phyloP scores from a whole-genome alignment of 2,888 invertebrate genomes.

The Notodonta dromedarius region DNA sequence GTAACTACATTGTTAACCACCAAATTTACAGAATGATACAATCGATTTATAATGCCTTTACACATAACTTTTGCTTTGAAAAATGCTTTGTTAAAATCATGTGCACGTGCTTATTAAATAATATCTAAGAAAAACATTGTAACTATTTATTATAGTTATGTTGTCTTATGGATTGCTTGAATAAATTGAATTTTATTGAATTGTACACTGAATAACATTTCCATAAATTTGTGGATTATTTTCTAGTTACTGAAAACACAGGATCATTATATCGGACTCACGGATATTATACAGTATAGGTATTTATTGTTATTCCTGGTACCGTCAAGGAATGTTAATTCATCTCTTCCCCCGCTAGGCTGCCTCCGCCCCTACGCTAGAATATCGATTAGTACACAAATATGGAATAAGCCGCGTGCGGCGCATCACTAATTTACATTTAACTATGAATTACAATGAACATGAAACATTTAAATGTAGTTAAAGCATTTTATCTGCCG shows the following conservation, averaged over 20 bases:
- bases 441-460: slow-evolving; percentile 69
- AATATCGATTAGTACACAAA: slow-evolving; percentile 57
- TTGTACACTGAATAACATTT: too few species aligned
- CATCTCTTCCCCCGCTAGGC: slow-evolving; percentile 30
- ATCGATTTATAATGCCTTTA: too few species aligned
- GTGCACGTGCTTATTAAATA: too few species aligned
- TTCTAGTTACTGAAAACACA: background rate
- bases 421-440: slow-evolving; percentile 69
- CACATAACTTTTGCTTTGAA: too few species aligned
- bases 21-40: too few species aligned
- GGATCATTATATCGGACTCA: background rate
- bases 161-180: too few species aligned
- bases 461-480: slow-evolving; percentile 79
- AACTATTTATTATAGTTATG: too few species aligned
- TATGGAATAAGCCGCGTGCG: slow-evolving; percentile 54
- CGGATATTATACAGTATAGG: background rate
- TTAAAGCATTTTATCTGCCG: slow-evolving; percentile 81
- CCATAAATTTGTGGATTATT: too few species aligned
- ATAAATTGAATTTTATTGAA: too few species aligned
- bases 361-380: slow-evolving; percentile 45
- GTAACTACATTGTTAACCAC: background rate
- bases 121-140: too few species aligned
- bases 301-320: background rate
- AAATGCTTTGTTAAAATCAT: too few species aligned
- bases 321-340: background rate